Evolutionary conservation across 2,888 invertebrate genomes (phyloP).

Genomic region (Sinotaia quadrata): DNA sequence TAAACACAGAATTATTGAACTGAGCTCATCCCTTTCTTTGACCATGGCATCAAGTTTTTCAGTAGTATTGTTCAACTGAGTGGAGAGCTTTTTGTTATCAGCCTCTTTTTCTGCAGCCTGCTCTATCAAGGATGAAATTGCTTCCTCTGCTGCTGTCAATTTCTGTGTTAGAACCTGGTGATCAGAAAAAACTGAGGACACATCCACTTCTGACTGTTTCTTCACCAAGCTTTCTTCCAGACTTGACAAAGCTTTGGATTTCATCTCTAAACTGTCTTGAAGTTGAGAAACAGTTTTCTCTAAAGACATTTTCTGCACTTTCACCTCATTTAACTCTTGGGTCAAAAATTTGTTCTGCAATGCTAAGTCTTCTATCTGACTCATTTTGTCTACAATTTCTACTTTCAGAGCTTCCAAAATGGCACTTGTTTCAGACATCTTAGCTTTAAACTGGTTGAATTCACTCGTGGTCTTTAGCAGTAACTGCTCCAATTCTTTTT

Average conservation of each 20-base stretch:
- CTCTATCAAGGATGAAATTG: slow-evolving; percentile 2
- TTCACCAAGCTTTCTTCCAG: slow-evolving; percentile 5
- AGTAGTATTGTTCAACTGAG: neutral
- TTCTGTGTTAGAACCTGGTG: neutral
- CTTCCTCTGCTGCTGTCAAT: slow-evolving; percentile 7
- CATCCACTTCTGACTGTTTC: neutral
- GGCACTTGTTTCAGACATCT: slow-evolving; percentile 3
- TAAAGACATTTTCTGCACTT: slow-evolving; percentile 5
- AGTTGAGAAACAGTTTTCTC: slow-evolving; percentile 1
- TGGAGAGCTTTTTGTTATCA: neutral
- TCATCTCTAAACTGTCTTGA: slow-evolving; percentile 11
- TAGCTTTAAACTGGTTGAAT: slow-evolving; percentile 1
- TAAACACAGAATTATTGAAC: neutral
- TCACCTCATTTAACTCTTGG: slow-evolving; percentile 2
- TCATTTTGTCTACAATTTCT: slow-evolving; percentile 16
- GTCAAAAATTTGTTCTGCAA: neutral
- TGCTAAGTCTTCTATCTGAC: slow-evolving; percentile 10
- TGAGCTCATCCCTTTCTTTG: slow-evolving; percentile 12
- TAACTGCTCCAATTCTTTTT: slow-evolving; percentile 12
- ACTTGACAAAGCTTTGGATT: neutral
- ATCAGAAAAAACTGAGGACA: neutral
- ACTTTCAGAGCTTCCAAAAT: slow-evolving; percentile 15
- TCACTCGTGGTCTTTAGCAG: slow-evolving; percentile 21
- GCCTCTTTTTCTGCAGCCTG: neutral
- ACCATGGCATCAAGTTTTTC: neutral